Base-by-base conservation (phyloP, 2,797 vertebrate species). In the Betta splendens region DNA sequence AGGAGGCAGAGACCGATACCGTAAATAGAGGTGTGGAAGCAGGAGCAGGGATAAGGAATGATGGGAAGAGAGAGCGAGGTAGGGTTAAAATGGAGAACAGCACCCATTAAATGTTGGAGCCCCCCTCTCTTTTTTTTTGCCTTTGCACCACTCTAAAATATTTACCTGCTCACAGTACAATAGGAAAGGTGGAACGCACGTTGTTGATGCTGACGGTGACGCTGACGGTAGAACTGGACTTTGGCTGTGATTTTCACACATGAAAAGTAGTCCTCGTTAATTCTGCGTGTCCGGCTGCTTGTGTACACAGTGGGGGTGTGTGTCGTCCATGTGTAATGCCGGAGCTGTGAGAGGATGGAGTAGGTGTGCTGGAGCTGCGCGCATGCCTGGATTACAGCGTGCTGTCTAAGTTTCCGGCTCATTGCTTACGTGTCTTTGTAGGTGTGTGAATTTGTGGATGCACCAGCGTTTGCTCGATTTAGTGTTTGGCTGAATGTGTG, bases 21-120 rank as follows among this genome's bases (percentile, higher is more conserved):
- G 59, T 50, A 79, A 59, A 68, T 54, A 31, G 83, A 79, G 63
- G 68, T 77, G 71, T 64, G 42, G 56, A 71, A 43, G 60, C 15
- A 72, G 68, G 45, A 43, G 62, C 58, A 64, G 69, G 79, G 75
- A 70, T 76, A 75, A 69, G 58, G 57, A 60, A 48, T 25, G 56
- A 69, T 37, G 58, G 69, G 59, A 42, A 64, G 66, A 67, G 42
- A 64, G 66, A 67, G 75, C 50, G 61, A 64, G 68, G 63, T 83
- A 84, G 93, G 92, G 92, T 94, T 87, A 94, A 93, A 75, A 53
- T 51, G 31, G 78, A 64, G 80, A 84, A 81, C 80, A 84, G 81
- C 80, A 84, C 79, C 86, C 79, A 81, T 88, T 86, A 90, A 84
- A 84, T 83, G 62, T 68, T 63, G 58, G 87, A 79, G 70, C 54